Evolutionary conservation across 2,888 invertebrate genomes (phyloP).

Genomic region (Caenorhabditis imperialis): DNA sequence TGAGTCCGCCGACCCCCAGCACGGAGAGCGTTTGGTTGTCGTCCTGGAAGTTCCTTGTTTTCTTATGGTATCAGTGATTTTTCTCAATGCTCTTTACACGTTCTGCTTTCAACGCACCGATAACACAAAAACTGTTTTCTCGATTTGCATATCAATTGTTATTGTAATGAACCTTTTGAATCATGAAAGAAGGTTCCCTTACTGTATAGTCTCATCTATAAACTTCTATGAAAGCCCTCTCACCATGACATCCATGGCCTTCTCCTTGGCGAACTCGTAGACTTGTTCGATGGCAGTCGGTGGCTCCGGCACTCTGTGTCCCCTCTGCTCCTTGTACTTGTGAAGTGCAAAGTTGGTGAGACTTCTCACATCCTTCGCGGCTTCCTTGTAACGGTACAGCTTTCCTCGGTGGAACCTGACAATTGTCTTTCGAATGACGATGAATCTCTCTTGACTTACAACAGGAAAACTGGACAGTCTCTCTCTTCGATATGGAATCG

Average conservation of each 20-base stretch:
- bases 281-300: constrained; percentile 77
- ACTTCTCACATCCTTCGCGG: constrained; percentile 76
- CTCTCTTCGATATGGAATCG: constrained; percentile 77
- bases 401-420: constrained; percentile 77
- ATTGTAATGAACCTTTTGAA: no score
- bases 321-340: constrained; percentile 76
- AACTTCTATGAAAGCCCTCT: no score
- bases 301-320: constrained; percentile 76
- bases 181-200: no score
- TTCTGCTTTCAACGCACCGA: no score
- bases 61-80: no score
- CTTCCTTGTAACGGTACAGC: constrained; percentile 77
- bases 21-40: constrained; percentile 76
- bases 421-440: neutral
- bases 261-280: constrained; percentile 77
- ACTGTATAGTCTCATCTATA: no score
- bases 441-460: constrained; percentile 57
- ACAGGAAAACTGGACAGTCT: constrained; percentile 77
- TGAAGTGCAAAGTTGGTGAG: constrained; percentile 76
- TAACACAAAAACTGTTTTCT: no score
- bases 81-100: no score
- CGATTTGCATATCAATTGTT: no score
- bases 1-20: constrained; percentile 75
- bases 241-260: constrained; percentile 72
- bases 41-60: constrained; percentile 73